Conservation (phyloP, 2,888 invertebrate species). For the Cylloceria caligata region DNA sequence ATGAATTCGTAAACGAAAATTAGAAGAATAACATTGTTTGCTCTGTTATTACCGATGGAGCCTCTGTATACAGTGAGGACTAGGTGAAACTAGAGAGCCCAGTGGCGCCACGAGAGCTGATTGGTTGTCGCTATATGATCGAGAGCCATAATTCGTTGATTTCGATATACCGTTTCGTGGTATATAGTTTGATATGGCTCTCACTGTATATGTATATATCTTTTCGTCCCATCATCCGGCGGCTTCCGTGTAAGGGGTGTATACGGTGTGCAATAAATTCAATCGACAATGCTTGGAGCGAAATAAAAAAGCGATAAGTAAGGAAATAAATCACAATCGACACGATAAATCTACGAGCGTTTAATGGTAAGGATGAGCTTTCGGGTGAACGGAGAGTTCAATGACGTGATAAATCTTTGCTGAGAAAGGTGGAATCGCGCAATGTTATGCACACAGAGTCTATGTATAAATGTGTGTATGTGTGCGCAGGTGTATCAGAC, state of each 20-base stretch:
- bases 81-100: too few relatives aligned
- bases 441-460: slow-evolving; percentile 50
- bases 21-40: neutral
- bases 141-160: too few relatives aligned
- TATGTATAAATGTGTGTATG: neutral
- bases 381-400: slow-evolving; percentile 43
- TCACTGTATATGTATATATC: neutral
- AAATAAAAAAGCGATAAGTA: neutral
- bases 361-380: slow-evolving; percentile 43
- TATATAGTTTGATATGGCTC: too few relatives aligned
- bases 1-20: too few relatives aligned
- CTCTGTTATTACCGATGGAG: too few relatives aligned
- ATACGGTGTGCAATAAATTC: neutral
- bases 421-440: slow-evolving; percentile 44
- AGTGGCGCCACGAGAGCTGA: too few relatives aligned
- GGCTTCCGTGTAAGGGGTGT: neutral
- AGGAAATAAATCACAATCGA: slow-evolving; percentile 24
- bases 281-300: neutral
- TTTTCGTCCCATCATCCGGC: neutral
- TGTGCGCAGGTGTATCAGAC: slow-evolving; percentile 6
- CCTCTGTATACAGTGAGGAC: too few relatives aligned
- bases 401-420: slow-evolving; percentile 57
- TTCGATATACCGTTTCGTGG: too few relatives aligned
- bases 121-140: too few relatives aligned
- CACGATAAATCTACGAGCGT: slow-evolving; percentile 28